A percentile compares a stretch with the other conserved stretches of the same genome.
These are phyloP conservation scores for Globicephala melas DNA, from an alignment of 2,113 vertebrate genomes.

Conservation along the genomic window DNA sequence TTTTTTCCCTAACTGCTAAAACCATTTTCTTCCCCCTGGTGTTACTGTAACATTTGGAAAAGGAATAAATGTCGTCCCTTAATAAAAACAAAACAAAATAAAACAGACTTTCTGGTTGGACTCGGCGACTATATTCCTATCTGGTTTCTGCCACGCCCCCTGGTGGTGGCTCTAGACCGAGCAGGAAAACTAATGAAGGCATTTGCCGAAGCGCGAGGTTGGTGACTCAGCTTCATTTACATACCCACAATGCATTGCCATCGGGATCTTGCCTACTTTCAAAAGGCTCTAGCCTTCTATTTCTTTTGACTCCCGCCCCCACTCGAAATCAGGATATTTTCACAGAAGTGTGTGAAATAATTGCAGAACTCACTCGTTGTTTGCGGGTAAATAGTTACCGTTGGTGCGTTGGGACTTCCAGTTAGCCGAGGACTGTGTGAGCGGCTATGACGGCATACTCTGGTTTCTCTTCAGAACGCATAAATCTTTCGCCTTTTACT, in stretches of 20 bases:
- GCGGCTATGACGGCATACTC: accelerated
- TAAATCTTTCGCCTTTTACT: conserved; percentile 77
- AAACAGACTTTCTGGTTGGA: background rate
- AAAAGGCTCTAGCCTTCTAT: background rate
- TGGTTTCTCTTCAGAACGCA: conserved; percentile 71
- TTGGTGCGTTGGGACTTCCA: accelerated
- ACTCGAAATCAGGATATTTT: accelerated
- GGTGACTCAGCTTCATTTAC: background rate
- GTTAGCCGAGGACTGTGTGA: background rate
- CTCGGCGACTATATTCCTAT: background rate
- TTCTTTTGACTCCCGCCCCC: accelerated
- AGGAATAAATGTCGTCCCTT: conserved; percentile 97
- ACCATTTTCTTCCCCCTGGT: conserved; percentile 85
- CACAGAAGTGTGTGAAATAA: background rate
- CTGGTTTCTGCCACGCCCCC: background rate
- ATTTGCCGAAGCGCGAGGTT: background rate
- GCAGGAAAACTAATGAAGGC: background rate
- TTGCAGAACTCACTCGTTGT: background rate
- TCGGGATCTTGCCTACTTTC: background rate
- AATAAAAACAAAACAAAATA: background rate
- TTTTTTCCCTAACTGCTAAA: conserved; percentile 97
- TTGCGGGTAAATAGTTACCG: background rate
- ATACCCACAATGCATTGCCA: conserved; percentile 66
- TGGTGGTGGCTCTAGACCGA: background rate
- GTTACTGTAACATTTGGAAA: conserved; percentile 95